Base-by-base conservation (phyloP, 1,140 invertebrate genomes). In the Bactericera cockerelli region DNA sequence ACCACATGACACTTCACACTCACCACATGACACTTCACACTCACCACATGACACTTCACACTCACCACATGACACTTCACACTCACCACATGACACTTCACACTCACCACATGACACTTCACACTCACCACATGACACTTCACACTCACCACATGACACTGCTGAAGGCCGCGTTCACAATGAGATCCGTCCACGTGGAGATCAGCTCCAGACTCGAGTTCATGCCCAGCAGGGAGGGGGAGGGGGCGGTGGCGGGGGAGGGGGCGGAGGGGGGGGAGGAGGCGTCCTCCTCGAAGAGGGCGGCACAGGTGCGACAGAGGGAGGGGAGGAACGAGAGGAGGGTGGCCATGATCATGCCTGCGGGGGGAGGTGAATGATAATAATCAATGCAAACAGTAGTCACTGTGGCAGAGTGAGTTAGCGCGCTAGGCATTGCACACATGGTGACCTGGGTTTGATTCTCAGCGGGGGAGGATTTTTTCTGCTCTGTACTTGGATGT, bases 261-360 rank as follows among this genome's bases (percentile, higher is more conserved):
- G 55, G 55, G 6, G 55, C 6, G 42, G 22, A n/a, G 22, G 22
- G n/a, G 21, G 55, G 21, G 42, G 39, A 22, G 11, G 25, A 14
- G 16, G 57, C 28, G 19, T 57, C 6, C 11, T 19, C 24, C 33
- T 58, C 60, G 26, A 49, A 58, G 19, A 61, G 19, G 2, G 55
- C 39, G 26, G 59, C 56, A 8, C 59, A 22, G 26, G 69, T 56
- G 14, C 70, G 63, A 55, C 64, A 69, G 0, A 69, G 21, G 22
- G 66, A 66, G 21, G 70, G 70, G 6, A 71, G 60, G 14, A 69
- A 26, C 0, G 68, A 61, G 8, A 71, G 58, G 25, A 71, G 55
- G n/a, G 69, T 54, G 16, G 69, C 64, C 49, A 67, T 62, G 2
- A 67, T 39, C 55, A 71, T 62, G 56, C 70, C 70, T 71, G 57